Conservation (phyloP, 2,888 invertebrate genomes). For the Ormyrus pomaceus region DNA sequence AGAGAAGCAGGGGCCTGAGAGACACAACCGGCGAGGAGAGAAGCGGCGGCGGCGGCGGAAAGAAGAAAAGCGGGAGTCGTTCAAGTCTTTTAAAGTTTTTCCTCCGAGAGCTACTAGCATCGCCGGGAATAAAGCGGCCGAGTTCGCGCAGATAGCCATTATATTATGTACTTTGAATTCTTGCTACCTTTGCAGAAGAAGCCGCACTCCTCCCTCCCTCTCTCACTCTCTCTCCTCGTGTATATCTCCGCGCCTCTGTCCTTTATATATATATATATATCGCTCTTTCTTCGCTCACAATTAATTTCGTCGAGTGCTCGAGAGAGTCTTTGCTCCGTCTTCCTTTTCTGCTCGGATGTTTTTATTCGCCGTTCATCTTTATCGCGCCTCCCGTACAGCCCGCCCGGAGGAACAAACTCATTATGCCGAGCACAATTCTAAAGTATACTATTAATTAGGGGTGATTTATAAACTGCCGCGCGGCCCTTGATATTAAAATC, state of each 20-base stretch:
- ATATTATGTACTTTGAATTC: conserved; percentile 63
- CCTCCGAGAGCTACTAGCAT: conserved; percentile 47
- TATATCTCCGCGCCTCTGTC: conserved; percentile 32
- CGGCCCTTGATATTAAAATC: too few species aligned
- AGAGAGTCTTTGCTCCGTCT: conserved; percentile 32
- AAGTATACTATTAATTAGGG: neutral
- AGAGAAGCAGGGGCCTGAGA: neutral
- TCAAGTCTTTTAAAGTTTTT: conserved; percentile 52
- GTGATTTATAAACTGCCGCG: neutral
- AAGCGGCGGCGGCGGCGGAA: neutral
- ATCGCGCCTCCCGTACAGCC: neutral
- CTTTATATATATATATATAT: too few species aligned
- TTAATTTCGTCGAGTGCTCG: conserved; percentile 55
- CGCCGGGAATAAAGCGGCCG: conserved; percentile 56
- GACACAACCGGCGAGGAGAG: neutral
- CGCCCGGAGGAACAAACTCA: conserved; percentile 31
- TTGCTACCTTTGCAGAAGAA: conserved; percentile 60
- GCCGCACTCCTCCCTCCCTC: conserved; percentile 41
- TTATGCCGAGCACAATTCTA: conserved; percentile 21
- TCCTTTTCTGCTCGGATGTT: conserved; percentile 37
- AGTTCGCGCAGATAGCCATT: conserved; percentile 61
- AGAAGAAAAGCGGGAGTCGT: conserved; percentile 43
- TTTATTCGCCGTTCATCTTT: conserved; percentile 26
- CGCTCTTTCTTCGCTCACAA: conserved; percentile 39
- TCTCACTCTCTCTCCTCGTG: conserved; percentile 32